These are phyloP conservation scores for Cricetomys ansorgei DNA, from an alignment of 2,113 vertebrate genomes.

Conservation along the genomic window DNA sequence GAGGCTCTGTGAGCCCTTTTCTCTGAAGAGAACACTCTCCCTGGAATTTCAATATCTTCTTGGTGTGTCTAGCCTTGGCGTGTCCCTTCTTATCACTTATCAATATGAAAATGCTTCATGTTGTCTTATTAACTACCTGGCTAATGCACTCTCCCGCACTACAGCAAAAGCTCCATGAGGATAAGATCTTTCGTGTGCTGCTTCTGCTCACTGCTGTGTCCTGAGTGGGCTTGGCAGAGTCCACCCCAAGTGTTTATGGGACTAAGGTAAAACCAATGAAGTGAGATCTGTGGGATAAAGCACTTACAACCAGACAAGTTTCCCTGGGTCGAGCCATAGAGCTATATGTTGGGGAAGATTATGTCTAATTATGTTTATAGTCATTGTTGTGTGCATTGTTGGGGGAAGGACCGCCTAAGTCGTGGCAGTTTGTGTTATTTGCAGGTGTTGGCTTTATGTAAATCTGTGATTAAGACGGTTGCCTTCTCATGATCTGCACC, in stretches of 20 bases:
- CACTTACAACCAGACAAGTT: not conserved
- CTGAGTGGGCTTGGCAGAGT: not conserved
- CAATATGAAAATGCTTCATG: not conserved
- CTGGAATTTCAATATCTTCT: not conserved
- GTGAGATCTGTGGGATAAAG: not conserved
- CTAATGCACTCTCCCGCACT: not conserved
- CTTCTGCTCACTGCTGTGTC: not conserved
- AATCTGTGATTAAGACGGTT: no score
- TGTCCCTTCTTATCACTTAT: not conserved
- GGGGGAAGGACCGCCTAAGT: no score
- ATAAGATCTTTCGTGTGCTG: not conserved
- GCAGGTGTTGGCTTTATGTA: no score
- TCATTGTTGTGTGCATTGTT: no score
- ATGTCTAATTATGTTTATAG: no score
- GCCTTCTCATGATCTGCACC: no score
- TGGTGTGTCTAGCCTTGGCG: not conserved
- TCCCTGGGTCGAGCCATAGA: not conserved
- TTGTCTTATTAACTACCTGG: not conserved
- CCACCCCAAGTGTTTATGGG: not conserved
- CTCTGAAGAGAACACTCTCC: not conserved
- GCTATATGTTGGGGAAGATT: no score
- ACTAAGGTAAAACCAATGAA: conserved; percentile 1
- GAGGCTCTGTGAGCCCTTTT: not conserved
- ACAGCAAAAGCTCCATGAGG: not conserved
- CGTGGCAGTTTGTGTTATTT: no score